Conservation (phyloP, 2,888 invertebrate species). For the Crioceris asparagi region DNA sequence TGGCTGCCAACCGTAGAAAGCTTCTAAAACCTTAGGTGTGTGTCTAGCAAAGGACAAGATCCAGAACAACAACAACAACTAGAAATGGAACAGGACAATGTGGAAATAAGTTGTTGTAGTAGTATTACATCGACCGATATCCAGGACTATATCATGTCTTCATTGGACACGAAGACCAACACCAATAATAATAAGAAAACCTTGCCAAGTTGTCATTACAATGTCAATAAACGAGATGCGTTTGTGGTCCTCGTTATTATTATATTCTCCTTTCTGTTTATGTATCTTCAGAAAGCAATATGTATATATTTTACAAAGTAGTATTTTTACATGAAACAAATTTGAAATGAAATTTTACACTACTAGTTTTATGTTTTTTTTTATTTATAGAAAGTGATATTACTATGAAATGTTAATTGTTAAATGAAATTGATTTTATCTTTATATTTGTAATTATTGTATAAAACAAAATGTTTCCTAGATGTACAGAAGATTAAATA, state of each 20-base stretch:
- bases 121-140: slow-evolving; percentile 21
- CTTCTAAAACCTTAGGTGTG: slow-evolving; percentile 23
- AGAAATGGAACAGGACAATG: not conserved
- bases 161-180: no score
- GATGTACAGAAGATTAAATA: slow-evolving; percentile 8
- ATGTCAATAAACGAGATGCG: slow-evolving; percentile 11
- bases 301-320: slow-evolving; percentile 28
- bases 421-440: slow-evolving; percentile 16
- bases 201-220: slow-evolving; percentile 14
- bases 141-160: slow-evolving; percentile 24
- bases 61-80: not conserved
- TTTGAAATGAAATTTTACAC: slow-evolving; percentile 6
- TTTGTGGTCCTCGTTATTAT: slow-evolving; percentile 25
- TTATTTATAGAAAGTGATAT: slow-evolving; percentile 18
- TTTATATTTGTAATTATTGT: slow-evolving; percentile 19
- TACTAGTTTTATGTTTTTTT: slow-evolving; percentile 12
- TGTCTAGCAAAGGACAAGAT: slow-evolving; percentile 17
- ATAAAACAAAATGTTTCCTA: slow-evolving; percentile 12
- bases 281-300: slow-evolving; percentile 29
- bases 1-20: slow-evolving; percentile 24
- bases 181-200: no score
- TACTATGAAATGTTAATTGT: slow-evolving; percentile 19
- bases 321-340: slow-evolving; percentile 22
- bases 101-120: no score
- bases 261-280: slow-evolving; percentile 26